These are phyloP conservation scores for Enteromius unitaeniatus DNA, from an alignment of 2,797 vertebrate species.

Conservation along the genomic window DNA sequence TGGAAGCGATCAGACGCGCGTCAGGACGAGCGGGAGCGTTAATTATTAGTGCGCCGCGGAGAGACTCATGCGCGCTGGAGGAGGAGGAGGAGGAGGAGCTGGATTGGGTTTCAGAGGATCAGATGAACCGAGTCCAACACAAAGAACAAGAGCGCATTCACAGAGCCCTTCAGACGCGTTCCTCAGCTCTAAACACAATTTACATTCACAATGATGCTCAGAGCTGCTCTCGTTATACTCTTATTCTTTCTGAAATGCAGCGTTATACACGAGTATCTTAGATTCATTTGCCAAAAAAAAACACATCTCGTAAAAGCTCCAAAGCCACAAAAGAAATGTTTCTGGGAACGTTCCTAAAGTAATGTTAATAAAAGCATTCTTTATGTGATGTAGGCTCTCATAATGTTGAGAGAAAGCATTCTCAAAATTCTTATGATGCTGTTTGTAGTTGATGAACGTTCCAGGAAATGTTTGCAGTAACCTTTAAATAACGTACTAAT, in stretches of 20 bases:
- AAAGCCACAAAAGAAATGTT: too few species aligned
- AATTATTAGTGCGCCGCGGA: not conserved
- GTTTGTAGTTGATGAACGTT: not conserved
- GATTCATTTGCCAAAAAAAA: not conserved
- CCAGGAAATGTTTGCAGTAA: not conserved
- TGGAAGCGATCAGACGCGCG: not conserved
- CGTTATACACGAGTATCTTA: not conserved
- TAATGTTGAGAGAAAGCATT: not conserved
- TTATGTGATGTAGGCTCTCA: not conserved
- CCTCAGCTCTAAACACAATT: not conserved
- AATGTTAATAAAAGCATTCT: not conserved
- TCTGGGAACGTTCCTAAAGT: not conserved
- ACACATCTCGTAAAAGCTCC: too few species aligned
- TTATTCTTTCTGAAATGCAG: not conserved
- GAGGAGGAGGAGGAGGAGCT: not conserved
- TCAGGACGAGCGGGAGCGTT: too few species aligned
- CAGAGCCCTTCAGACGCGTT: not conserved
- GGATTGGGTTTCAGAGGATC: conserved; percentile 40
- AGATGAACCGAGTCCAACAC: conserved; percentile 11
- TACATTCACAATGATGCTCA: not conserved
- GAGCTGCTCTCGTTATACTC: not conserved
- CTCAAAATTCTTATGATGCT: not conserved
- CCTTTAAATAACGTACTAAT: not conserved
- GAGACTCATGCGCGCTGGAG: not conserved
- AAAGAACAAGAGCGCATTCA: conserved; percentile 26